These are phyloP conservation scores for Myrmecophaga tridactyla DNA, from an alignment of 2,113 vertebrate species.

Conservation along the genomic window DNA sequence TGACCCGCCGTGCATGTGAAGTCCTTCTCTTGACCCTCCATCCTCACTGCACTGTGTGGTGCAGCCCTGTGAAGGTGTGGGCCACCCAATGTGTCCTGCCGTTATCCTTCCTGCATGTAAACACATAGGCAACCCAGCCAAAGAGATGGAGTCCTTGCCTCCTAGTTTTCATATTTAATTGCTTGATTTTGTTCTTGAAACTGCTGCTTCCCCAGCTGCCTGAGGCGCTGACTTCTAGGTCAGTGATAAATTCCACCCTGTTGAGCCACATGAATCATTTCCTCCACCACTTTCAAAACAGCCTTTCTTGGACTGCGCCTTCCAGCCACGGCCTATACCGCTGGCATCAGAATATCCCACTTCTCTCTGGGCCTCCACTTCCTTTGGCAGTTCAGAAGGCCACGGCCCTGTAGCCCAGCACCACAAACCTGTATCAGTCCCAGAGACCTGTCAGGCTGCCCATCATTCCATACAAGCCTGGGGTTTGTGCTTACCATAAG, in stretches of 20 bases:
- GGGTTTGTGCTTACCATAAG: conserved; percentile 11
- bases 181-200: conserved; percentile 49
- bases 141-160: not conserved
- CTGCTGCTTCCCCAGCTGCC: not conserved
- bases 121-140: not conserved
- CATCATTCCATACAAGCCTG: not conserved
- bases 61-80: not conserved
- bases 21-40: not conserved
- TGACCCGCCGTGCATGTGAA: not conserved
- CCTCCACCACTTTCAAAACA: conserved; percentile 48
- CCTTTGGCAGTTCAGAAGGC: conserved; percentile 45
- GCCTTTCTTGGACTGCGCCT: not conserved
- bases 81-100: not conserved
- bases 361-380: not conserved
- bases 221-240: conserved; percentile 40
- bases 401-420: not conserved
- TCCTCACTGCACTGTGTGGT: not conserved
- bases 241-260: conserved; percentile 57
- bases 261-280: conserved; percentile 54
- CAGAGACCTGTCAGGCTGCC: conserved; percentile 35
- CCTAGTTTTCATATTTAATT: not conserved
- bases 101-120: not conserved
- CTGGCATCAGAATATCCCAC: not conserved
- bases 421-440: not conserved
- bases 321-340: not conserved